Conservation (phyloP, 2,888 invertebrate species). For the Orchesellides sinensis region DNA sequence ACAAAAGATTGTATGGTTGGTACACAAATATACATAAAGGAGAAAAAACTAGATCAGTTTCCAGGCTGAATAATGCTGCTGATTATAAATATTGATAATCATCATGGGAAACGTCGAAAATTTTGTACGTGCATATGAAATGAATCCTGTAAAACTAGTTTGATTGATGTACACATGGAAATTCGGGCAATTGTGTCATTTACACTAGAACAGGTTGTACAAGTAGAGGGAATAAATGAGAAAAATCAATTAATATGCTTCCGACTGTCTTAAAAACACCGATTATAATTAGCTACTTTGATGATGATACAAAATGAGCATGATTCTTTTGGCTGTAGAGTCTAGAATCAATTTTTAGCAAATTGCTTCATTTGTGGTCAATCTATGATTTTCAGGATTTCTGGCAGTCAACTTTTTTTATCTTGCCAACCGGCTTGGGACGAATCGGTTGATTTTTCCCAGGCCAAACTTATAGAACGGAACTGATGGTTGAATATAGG, state of each 20-base stretch:
- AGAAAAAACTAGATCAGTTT: conserved; percentile 46
- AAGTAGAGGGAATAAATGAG: background rate
- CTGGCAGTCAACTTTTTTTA: background rate
- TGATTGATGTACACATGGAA: background rate
- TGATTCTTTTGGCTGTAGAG: too few relatives aligned
- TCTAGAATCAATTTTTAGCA: background rate
- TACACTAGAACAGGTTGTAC: conserved; percentile 28
- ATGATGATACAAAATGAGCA: conserved; percentile 5
- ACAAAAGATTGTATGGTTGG: conserved; percentile 17
- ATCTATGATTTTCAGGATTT: conserved; percentile 31
- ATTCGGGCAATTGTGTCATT: conserved; percentile 48
- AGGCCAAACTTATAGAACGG: conserved; percentile 53
- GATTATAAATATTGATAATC: conserved; percentile 54
- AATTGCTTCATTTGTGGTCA: conserved; percentile 59
- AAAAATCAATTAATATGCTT: conserved; percentile 33
- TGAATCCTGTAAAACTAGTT: conserved; percentile 26
- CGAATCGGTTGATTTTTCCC: conserved; percentile 46
- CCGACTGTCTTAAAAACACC: background rate
- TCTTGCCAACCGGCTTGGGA: conserved; percentile 12
- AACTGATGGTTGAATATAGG: conserved; percentile 34
- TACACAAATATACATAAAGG: background rate
- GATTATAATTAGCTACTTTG: background rate
- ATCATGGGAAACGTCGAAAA: conserved; percentile 23
- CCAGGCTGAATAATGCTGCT: conserved; percentile 19
- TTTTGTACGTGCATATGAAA: background rate